Evolutionary conservation across 2,888 invertebrate genomes (phyloP), one percentile per base, ranked within the genome.

Genomic region (Hecatera dysodea): DNA sequence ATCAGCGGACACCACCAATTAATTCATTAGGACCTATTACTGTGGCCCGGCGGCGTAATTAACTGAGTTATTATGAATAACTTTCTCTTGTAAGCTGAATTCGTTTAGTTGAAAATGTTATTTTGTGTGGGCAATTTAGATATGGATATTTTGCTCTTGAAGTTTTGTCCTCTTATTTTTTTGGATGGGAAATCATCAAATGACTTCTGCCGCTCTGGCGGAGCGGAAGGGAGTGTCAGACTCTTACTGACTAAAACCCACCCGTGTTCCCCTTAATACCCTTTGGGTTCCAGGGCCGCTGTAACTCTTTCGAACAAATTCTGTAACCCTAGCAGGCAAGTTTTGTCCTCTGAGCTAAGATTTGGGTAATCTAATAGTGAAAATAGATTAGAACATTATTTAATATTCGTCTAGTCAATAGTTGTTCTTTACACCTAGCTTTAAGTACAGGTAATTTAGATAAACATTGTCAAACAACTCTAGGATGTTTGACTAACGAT

Each of bases 11-110:
- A 90, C 90, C 72, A 83, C 78, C 92, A 93, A 93, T 95, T 94
- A 93, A 91, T 93, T 89, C 86, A 94, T 94, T 93, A 92, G 73
- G 64, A 73, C 84, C 87, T 76, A 91, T 92, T 90, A 84, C 81
- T 65, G 77, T 74, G 64, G 72, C 70, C 75, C 69, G 74, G 70
- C 72, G 68, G 68, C 36, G 78, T 78, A 88, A 88, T 89, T 85
- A 86, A 86, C 85, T 75, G 70, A 84, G 84, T 85, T 85, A 79
- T 68, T 80, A 42, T 73, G 70, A 82, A 82, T 76, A 80, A 87
- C 88, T 87, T 88, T 88, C 88, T 80, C 84, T 76, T 74, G 67
- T 63, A 24, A 46, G 22, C 17, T 63, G 4, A 9, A 59, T 69
- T 67, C 65, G 57, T 78, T 69, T 64, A 64, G 55, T 56, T 55